phyloP scores from a whole-genome alignment of 2,797 vertebrate species.

The Microhierax caerulescens region DNA sequence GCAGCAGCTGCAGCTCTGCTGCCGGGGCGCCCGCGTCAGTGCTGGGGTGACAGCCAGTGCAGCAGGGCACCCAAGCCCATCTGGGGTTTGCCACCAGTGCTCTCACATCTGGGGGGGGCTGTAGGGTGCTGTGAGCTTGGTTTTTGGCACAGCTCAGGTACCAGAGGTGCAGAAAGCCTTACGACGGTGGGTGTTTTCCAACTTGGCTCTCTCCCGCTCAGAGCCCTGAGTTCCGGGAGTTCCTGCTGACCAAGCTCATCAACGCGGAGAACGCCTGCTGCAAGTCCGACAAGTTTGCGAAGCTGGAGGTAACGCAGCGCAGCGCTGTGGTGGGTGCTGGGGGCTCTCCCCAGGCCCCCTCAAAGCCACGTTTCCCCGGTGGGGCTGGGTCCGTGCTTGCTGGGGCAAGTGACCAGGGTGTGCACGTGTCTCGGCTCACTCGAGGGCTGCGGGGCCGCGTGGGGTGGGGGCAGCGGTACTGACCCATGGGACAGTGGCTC shows the following conservation, averaged over 20 bases:
- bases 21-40: rapidly evolving
- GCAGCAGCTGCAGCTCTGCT: rapidly evolving
- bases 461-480: not conserved
- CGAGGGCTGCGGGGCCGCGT: rapidly evolving
- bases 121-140: not conserved
- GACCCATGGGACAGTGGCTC: too few relatives aligned
- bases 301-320: conserved; percentile 87
- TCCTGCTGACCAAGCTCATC: conserved; percentile 95
- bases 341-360: not conserved
- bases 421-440: rapidly evolving
- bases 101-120: not conserved
- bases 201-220: conserved; percentile 14
- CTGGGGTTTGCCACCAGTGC: not conserved
- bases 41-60: not conserved
- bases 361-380: rapidly evolving
- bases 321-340: rapidly evolving
- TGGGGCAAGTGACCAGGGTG: rapidly evolving
- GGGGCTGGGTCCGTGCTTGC: rapidly evolving
- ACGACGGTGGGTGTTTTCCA: not conserved
- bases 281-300: conserved; percentile 98
- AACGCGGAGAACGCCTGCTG: conserved; percentile 96
- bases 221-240: conserved; percentile 93
- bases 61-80: not conserved
- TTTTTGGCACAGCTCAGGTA: too few relatives aligned
- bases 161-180: rapidly evolving